These are phyloP conservation scores for Arvicanthis niloticus DNA, from an alignment of 2,113 vertebrate genomes.

Conservation along the genomic window DNA sequence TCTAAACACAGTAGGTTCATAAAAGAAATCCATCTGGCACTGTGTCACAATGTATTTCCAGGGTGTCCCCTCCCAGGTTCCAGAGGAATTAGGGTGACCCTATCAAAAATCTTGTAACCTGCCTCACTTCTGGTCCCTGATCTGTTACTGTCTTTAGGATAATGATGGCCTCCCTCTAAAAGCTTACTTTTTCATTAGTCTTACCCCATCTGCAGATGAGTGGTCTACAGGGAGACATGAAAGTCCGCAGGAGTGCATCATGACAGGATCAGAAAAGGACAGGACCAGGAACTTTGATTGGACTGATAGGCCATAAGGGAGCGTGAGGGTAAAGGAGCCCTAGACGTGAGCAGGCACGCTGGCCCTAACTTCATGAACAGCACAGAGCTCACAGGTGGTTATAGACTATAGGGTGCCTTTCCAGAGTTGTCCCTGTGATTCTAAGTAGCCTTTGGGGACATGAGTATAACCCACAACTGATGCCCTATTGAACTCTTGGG, in stretches of 20 bases:
- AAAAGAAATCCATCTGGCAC: neutral
- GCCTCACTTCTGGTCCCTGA: slow-evolving; percentile 6
- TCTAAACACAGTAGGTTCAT: neutral
- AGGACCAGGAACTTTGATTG: neutral
- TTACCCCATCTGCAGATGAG: neutral
- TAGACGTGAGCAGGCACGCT: neutral
- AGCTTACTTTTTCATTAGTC: slow-evolving; percentile 30
- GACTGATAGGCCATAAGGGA: neutral
- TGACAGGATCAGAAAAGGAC: slow-evolving; percentile 36
- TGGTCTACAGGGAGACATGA: slow-evolving; percentile 37
- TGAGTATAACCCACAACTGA: neutral
- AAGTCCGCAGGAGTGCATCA: slow-evolving; percentile 1
- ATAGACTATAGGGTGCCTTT: neutral
- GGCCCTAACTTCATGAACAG: neutral
- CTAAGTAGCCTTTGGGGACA: neutral
- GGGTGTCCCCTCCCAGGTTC: neutral
- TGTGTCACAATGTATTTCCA: neutral
- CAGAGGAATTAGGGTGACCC: neutral
- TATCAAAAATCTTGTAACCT: neutral
- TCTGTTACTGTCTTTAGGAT: neutral
- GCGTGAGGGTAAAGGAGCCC: neutral
- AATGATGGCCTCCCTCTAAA: neutral
- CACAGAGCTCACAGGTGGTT: neutral
- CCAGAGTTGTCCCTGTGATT: neutral
- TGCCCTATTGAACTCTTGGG: neutral